These are phyloP conservation scores for Acropternis orthonyx DNA, from an alignment of 2,797 vertebrate species.

Conservation along the genomic window DNA sequence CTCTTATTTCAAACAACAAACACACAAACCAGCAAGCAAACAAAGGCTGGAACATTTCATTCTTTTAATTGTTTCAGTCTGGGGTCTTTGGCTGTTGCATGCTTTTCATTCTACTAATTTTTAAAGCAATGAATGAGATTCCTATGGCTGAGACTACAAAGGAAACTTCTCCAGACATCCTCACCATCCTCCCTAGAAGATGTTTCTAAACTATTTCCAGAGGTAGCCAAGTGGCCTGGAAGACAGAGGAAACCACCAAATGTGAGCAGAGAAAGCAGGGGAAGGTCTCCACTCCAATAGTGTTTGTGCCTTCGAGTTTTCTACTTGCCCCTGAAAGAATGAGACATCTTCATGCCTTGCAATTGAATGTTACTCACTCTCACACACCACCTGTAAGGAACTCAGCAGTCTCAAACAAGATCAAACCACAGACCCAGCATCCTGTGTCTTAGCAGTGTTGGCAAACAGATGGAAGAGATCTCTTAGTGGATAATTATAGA, in stretches of 20 bases:
- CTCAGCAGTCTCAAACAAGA: neutral
- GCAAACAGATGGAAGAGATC: neutral
- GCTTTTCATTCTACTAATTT: neutral
- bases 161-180: neutral
- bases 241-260: neutral
- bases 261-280: neutral
- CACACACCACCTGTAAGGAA: neutral
- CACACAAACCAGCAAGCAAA: constrained; percentile 1
- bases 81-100: neutral
- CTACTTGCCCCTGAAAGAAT: neutral
- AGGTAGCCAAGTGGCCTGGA: neutral
- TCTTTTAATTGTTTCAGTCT: neutral
- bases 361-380: neutral
- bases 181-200: neutral
- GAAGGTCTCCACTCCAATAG: neutral
- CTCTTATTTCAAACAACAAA: constrained; percentile 34
- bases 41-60: neutral
- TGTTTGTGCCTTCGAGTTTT: neutral
- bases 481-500: neutral
- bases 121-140: neutral
- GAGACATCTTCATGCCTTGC: neutral
- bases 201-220: neutral
- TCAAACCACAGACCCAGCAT: neutral
- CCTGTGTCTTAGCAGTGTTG: neutral
- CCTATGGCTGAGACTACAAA: neutral